Evolutionary conservation across 2,113 vertebrate genomes (phyloP).

Genomic region (Strix uralensis): DNA sequence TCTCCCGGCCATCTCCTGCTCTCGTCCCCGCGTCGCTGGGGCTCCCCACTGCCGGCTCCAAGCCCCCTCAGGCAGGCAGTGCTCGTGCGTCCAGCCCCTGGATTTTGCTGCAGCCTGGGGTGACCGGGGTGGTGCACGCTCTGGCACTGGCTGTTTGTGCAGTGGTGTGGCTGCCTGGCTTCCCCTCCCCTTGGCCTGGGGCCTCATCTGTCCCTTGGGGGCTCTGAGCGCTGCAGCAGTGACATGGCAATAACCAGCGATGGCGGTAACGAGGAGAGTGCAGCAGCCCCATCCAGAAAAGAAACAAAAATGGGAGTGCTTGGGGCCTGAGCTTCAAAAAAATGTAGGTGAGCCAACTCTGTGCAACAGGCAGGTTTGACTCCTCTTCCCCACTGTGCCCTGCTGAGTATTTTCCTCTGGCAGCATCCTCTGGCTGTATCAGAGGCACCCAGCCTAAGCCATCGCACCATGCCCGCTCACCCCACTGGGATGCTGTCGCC

Average conservation of each 20-base stretch:
- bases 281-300: not conserved
- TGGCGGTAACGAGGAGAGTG: not conserved
- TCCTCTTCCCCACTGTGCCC: not conserved
- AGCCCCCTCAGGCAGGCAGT: accelerated
- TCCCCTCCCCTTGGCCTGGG: not conserved
- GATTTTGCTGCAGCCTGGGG: not conserved
- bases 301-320: not conserved
- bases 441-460: not conserved
- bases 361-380: not conserved
- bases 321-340: not conserved
- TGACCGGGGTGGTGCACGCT: not conserved
- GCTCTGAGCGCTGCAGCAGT: not conserved
- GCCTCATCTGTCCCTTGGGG: not conserved
- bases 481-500: not conserved
- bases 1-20: accelerated
- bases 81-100: not conserved
- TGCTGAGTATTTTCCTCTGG: not conserved
- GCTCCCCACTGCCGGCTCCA: not conserved
- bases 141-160: accelerated
- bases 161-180: not conserved
- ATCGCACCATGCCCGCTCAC: accelerated
- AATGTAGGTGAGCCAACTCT: not conserved
- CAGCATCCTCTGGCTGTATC: not conserved
- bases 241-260: not conserved
- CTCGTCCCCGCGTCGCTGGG: not conserved